Evolutionary conservation across 2,888 invertebrate genomes (phyloP), one percentile per base, ranked within the genome.

Genomic region (Adelognathus sp.): DNA sequence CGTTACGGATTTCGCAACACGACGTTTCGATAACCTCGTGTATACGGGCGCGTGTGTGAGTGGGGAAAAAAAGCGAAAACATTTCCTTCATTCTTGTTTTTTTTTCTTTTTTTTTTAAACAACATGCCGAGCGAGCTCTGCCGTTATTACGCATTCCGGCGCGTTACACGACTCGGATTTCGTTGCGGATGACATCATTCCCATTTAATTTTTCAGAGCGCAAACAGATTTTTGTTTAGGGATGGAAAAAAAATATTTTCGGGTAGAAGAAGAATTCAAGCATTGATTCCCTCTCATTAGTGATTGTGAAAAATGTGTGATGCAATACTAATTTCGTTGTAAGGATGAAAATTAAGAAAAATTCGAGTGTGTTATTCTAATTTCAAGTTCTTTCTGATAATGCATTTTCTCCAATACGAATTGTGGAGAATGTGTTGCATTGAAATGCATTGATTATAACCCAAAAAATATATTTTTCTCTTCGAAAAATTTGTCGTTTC

Each of bases 1-100:
- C 71, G 76, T 77, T 72, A 67, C 66, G 54, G 67, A 77, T 72
- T 67, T 72, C 72, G 72, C 72, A 72, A 77, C 50, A 44, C 36
- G 52, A 39, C 66, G 61, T 77, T 72, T 67, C 72, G 76, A 77
- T 72, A 61, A 77, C 71, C 76, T 71, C 72, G 60, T 39, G 52
- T 41, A 27, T 33, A 33, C n/a, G n/a, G n/a, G n/a, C n/a, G n/a
- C n/a, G 24, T 11, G 44, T 31, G 46, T 11, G 31, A 36, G 36
- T 14, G 16, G 27, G 54, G 36, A 36, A 50, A 29, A 72, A 33
- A 24, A 33, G 16, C 27, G 41, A 61, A 52, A 33, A 67, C 50
- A n/a, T 70, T 33, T 29, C 46, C 16, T 7, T 27, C 9, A 56
- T 18, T 9, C 16, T 63, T 5, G 24, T 52, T 50, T 58, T 18